Evolutionary conservation across 2,888 invertebrate genomes (phyloP).

Genomic region (Netelia inedita): DNA sequence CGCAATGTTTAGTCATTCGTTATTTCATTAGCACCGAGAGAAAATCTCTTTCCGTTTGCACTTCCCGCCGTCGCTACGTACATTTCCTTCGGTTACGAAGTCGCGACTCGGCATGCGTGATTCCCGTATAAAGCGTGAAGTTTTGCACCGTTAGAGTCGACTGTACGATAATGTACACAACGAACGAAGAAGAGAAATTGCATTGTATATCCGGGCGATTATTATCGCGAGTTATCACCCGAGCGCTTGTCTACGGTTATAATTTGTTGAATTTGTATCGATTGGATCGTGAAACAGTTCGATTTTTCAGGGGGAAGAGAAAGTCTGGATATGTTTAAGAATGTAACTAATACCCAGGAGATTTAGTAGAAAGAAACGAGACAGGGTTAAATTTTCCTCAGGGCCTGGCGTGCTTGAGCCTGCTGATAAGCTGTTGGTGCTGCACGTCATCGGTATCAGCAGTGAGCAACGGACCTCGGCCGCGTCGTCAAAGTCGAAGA

Average conservation of each 20-base stretch:
- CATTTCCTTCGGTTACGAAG: slow-evolving; percentile 63
- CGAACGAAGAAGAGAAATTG: slow-evolving; percentile 69
- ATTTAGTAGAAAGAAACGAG: slow-evolving; percentile 5
- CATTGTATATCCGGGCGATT: slow-evolving; percentile 59
- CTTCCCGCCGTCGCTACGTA: slow-evolving; percentile 36
- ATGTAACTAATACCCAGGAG: background rate
- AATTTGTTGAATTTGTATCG: slow-evolving; percentile 24
- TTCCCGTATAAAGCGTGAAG: slow-evolving; percentile 57
- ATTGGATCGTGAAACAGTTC: slow-evolving; percentile 15
- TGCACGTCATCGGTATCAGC: slow-evolving; percentile 60
- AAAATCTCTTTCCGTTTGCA: slow-evolving; percentile 60
- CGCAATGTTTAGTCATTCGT: slow-evolving; percentile 59
- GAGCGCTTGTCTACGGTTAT: slow-evolving; percentile 5
- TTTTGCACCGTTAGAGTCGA: slow-evolving; percentile 23
- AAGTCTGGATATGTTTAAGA: background rate
- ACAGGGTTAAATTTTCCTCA: slow-evolving; percentile 26
- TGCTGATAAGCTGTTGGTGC: slow-evolving; percentile 68
- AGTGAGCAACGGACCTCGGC: slow-evolving; percentile 72
- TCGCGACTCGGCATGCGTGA: slow-evolving; percentile 61
- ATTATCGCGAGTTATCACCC: slow-evolving; percentile 61
- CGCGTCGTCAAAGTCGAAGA: slow-evolving; percentile 74
- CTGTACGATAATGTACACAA: slow-evolving; percentile 10
- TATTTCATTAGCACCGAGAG: slow-evolving; percentile 63
- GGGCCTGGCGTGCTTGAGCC: slow-evolving; percentile 70
- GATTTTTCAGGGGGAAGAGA: background rate